Evolutionary conservation across 2,888 invertebrate genomes (phyloP), one percentile per base, ranked within the genome.

Genomic region (Macrophya alboannulata): DNA sequence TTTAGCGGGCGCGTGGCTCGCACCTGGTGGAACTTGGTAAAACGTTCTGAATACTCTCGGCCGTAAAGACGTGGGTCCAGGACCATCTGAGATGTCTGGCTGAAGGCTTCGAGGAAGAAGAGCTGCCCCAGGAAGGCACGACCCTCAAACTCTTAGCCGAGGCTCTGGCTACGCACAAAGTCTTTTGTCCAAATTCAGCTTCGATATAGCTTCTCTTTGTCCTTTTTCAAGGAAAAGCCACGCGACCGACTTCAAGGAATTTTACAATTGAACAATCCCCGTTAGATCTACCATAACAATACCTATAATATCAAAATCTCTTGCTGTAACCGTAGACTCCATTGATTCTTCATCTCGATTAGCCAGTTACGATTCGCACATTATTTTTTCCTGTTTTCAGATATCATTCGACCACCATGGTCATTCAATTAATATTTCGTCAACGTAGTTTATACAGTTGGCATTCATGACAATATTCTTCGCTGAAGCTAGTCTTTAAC

Each of bases 181-280:
- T 59, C 59, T 37, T 81, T 81, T 81, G 81, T 81, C 81, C 43
- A 43, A 68, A 5, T 45, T 37, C 68, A 51, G 68, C 65, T 51
- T 48, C 83, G 83, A 48, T 81, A 68, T 81, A 62, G 59, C 37
- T 83, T 12, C 48, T 83, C 83, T 83, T 83, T 83, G 83, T 83
- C 68, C 45, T 31, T 9, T 83, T 83, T 62, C 68, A 51, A 48
- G 83, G 81, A 81, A 81, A 81, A 83, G 83, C 83, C 83, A 83
- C 68, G 83, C 83, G 83, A 83, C 83, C 83, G 37, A 83, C 31
- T 83, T 48, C 48, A 17, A 83, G 48, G 83, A 68, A 83, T 71
- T 71, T 71, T 17, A 83, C 83, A 83, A 83, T 83, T 83, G 68
- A 68, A 48, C 68, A 68, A 83, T 83, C 71, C 71, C 25, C 71